Base-by-base conservation (phyloP, 2,797 vertebrate species). In the Lutjanus argentimaculatus region DNA sequence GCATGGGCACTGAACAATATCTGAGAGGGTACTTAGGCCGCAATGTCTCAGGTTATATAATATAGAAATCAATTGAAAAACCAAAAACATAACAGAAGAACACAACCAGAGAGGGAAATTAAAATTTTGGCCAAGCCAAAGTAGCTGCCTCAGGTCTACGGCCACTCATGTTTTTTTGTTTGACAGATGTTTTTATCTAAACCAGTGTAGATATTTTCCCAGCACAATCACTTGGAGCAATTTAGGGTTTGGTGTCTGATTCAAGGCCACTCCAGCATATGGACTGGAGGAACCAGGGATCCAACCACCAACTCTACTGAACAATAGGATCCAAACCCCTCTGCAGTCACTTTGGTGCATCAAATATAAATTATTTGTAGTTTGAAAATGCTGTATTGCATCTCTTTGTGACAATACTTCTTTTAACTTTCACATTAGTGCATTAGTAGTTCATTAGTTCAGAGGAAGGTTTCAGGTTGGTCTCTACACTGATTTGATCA, bases 1-100 rank as follows among this genome's bases (percentile, higher is more conserved):
- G 36, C 53, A 75, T 63, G 58, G 62, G 55, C 58, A 72, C 49
- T 76, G 22, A 58, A 82, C 30, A 75, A 58, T 66, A 77, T 65
- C n/a, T 55, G 59, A 70, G 68, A 74, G 57, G 42, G 62, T 70
- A 66, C 66, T 72, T 49, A 56, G 45, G 75, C 46, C 25, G 56
- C 48, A 76, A 72, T 59, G 55, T 72, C 58, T 72, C 48, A 67
- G 57, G 72, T 21, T 82, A 81, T 64, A 74, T 69, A 78, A 85
- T 56, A 45, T 22, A 56, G 17, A 76, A 77, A 84, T 77, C 55
- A 85, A 85, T 69, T 57, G 43, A 46, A 79, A 49, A 73, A 25
- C 46, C 49, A 49, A 77, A 74, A 69, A 49, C 53, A 19, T 9
- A 69, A 53, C 45, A 8, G 48, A n/a, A n/a, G n/a, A n/a, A n/a